Conservation (phyloP, 2,113 vertebrate species). For the Petrocephalus zakoni region DNA sequence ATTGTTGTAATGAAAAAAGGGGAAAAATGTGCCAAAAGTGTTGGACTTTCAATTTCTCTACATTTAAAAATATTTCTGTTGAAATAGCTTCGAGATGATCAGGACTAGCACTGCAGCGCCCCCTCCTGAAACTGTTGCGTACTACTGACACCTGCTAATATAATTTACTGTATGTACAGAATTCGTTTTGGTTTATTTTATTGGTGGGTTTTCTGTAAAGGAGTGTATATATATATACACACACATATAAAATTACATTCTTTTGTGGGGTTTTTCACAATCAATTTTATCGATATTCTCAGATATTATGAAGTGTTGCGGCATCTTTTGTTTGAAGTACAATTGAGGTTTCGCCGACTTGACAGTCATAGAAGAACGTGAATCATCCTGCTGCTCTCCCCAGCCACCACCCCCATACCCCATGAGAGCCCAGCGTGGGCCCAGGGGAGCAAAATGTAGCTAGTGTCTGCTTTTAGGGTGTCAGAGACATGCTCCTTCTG, state of each 20-base stretch:
- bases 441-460: conserved; percentile 13
- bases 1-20: conserved; percentile 40
- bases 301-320: conserved; percentile 38
- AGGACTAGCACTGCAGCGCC: conserved; percentile 69
- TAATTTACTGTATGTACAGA: conserved; percentile 47
- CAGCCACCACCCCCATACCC: not conserved
- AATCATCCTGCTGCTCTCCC: conserved; percentile 17
- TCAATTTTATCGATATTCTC: conserved; percentile 51
- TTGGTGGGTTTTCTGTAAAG: conserved; percentile 52
- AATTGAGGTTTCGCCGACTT: conserved; percentile 34
- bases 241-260: not conserved
- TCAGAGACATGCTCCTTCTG: not conserved
- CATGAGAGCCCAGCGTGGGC: not conserved
- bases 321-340: conserved; percentile 54
- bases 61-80: conserved; percentile 62
- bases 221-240: conserved; percentile 23
- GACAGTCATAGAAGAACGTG: not conserved
- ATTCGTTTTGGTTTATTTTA: conserved; percentile 39
- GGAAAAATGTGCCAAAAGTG: conserved; percentile 67
- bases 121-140: conserved; percentile 74
- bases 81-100: conserved; percentile 58
- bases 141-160: conserved; percentile 57
- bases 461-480: conserved; percentile 4
- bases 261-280: conserved; percentile 49
- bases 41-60: conserved; percentile 54